Evolutionary conservation across 2,113 vertebrate genomes (phyloP).

Genomic region (Heterotilapia buettikoferi): DNA sequence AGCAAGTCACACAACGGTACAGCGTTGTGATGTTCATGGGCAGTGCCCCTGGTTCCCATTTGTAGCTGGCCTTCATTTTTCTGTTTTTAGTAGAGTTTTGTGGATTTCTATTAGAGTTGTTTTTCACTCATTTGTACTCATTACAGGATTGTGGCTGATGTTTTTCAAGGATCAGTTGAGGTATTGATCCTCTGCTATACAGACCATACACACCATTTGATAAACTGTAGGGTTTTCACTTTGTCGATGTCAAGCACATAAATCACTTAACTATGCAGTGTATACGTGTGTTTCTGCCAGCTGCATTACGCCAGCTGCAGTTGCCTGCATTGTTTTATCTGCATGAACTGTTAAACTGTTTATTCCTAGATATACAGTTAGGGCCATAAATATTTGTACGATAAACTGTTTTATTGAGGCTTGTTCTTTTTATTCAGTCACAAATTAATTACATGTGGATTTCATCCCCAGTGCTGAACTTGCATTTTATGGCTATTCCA

Average conservation of each 20-base stretch:
- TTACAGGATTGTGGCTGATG: not conserved
- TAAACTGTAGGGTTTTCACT: not conserved
- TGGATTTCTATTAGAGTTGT: not conserved
- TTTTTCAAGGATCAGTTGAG: not conserved
- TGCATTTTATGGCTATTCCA: not conserved
- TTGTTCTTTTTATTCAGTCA: not conserved
- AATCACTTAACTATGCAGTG: not conserved
- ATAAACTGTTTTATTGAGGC: not conserved
- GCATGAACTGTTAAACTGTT: not conserved
- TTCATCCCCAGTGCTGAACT: not conserved
- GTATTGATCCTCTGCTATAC: not conserved
- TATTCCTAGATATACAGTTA: not conserved
- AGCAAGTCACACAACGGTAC: constrained; percentile 12
- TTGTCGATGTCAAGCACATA: not conserved
- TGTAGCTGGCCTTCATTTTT: constrained; percentile 16
- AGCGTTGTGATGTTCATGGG: not conserved
- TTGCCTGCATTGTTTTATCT: not conserved
- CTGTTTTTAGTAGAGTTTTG: not conserved
- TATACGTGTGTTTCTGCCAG: not conserved
- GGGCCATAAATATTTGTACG: not conserved
- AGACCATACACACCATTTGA: not conserved
- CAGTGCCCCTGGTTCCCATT: not conserved
- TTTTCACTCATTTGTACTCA: not conserved
- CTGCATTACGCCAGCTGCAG: not conserved
- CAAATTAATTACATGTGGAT: not conserved